Percentiles rank a stretch among this genome's conserved stretches.
phyloP scores from a whole-genome alignment of 2,797 vertebrate genomes.

The Clamator glandarius region DNA sequence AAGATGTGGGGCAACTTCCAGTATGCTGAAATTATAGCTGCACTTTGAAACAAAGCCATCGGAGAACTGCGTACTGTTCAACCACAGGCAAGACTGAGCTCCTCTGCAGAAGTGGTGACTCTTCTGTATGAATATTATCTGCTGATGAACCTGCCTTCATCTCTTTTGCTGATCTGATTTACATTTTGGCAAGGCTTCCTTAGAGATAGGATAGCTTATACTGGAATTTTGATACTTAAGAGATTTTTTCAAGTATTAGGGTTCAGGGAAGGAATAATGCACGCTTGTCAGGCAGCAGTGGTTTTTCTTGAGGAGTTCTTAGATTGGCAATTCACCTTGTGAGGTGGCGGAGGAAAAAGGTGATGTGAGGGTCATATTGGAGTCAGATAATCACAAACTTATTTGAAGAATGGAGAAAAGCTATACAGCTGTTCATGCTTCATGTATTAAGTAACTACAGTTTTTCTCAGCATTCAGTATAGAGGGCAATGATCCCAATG shows the following conservation, averaged over 20 bases:
- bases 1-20: background rate
- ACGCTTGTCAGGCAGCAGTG: background rate
- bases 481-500: background rate
- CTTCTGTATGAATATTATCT: background rate
- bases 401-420: background rate
- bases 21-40: rapidly evolving
- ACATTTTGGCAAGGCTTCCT: background rate
- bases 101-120: background rate
- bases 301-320: background rate
- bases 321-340: conserved; percentile 16
- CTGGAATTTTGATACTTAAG: background rate
- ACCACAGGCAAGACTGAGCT: background rate
- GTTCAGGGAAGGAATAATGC: background rate
- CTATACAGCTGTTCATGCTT: conserved; percentile 27
- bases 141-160: conserved; percentile 5
- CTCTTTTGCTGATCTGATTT: background rate
- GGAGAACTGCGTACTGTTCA: background rate
- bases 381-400: conserved; percentile 22
- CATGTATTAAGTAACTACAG: background rate
- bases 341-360: background rate
- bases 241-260: background rate
- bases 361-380: background rate
- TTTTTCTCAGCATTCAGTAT: background rate
- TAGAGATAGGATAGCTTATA: background rate
- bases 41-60: background rate